Evolutionary conservation across 2,797 vertebrate genomes (phyloP).

Genomic region (Myotis pilosus): DNA sequence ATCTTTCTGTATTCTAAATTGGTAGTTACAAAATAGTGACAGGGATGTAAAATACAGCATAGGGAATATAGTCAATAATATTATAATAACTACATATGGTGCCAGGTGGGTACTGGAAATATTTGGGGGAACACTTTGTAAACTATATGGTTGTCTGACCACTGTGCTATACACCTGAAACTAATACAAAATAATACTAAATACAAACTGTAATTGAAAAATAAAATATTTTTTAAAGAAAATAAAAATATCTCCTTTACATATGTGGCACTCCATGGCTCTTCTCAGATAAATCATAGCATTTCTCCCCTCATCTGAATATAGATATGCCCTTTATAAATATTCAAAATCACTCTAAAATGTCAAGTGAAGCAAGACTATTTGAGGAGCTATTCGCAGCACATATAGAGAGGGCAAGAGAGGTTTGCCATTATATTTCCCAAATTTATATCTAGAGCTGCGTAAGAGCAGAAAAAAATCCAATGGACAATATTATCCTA

Average conservation of each 20-base stretch:
- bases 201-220: neutral
- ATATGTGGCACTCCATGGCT: neutral
- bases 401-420: neutral
- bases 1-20: neutral
- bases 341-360: conserved; percentile 61
- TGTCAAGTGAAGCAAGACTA: conserved; percentile 30
- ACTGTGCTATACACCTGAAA: neutral
- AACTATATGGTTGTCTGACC: neutral
- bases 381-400: neutral
- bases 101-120: neutral
- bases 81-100: neutral
- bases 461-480: neutral
- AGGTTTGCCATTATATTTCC: neutral
- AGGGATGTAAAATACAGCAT: neutral
- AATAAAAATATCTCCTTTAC: neutral
- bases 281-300: conserved; percentile 51
- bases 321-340: conserved; percentile 67
- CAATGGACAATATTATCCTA: neutral
- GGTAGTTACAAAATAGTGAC: neutral
- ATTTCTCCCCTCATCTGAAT: conserved; percentile 55
- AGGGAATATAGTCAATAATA: neutral
- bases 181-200: neutral
- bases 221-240: neutral
- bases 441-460: neutral
- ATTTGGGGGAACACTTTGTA: neutral